Base-by-base conservation (phyloP, 2,797 vertebrate genomes). In the Amniataba percoides region DNA sequence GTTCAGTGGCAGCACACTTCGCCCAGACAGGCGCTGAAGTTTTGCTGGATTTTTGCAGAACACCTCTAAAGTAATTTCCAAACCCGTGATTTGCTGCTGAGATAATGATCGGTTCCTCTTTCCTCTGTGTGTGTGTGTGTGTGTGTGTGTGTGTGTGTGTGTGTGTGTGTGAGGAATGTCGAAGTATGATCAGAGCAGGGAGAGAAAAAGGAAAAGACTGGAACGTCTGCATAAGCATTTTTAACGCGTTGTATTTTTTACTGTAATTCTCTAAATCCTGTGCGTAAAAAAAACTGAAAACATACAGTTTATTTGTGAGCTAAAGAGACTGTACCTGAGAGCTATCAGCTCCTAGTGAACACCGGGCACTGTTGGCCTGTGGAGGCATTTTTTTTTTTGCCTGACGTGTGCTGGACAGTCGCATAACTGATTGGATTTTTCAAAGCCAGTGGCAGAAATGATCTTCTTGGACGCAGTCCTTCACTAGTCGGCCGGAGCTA, bases 41-140 rank as follows among this genome's bases (percentile, higher is more conserved):
- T 76, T 69, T 71, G 34, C 48, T 39, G n/a, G 23, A 51, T 69
- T 71, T 84, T 67, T 72, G 19, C 16, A 55, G 61, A 74, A 78
- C 71, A 64, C 71, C 77, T 85, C 60, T 42, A 40, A 84, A 86
- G 85, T 88, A 19, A 84, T 86, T 88, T 88, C 61, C 77, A 78
- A 92, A 86, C 84, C 89, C 76, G 78, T 93, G 57, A 93, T 91
- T 90, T 89, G 60, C 77, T 81, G 58, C 77, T 80, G 60, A 80
- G 89, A 88, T 93, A 90, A 93, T 92, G 84, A 84, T 85, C 88
- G 78, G 83, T 84, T 88, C 45, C 68, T 45, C 67, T 87, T 85
- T 73, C 79, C 75, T 75, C 49, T 25, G 48, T 82, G 81, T 36
- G 34, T 36, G 51, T 82, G 81, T 66, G 72, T 86, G 79, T 87